phyloP scores from a whole-genome alignment of 2,797 vertebrate genomes.

The Arnoldichthys spilopterus region DNA sequence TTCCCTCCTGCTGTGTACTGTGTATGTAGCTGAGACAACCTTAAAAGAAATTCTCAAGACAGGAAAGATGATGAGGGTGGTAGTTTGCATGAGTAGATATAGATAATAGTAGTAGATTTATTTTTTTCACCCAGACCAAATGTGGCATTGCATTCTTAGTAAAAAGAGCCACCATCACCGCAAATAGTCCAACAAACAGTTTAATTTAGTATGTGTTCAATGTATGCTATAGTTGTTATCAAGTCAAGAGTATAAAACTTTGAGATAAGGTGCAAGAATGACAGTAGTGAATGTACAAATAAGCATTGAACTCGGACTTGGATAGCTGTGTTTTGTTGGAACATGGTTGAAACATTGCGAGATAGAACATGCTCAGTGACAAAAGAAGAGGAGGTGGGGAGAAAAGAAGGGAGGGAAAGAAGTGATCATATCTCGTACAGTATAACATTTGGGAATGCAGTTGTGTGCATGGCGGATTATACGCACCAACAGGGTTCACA shows the following conservation, averaged over 20 bases:
- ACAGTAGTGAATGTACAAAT: background rate
- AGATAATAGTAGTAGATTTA: background rate
- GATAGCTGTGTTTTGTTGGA: conserved; percentile 19
- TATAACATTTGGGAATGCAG: conserved; percentile 23
- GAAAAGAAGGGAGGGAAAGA: background rate
- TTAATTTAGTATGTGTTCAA: background rate
- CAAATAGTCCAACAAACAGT: conserved; percentile 6
- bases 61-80: background rate
- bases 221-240: background rate
- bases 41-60: no score
- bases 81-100: background rate
- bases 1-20: no score
- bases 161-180: conserved; percentile 7
- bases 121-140: background rate
- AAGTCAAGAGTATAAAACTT: background rate
- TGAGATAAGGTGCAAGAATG: conserved; percentile 10
- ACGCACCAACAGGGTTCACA: conserved; percentile 15
- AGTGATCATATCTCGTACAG: conserved; percentile 9
- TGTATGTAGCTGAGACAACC: no score
- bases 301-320: conserved; percentile 5
- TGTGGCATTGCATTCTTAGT: background rate
- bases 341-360: conserved; percentile 32
- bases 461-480: conserved; percentile 36
- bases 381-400: conserved; percentile 25
- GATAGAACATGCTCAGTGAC: conserved; percentile 25